Base-by-base conservation (phyloP, 2,113 vertebrate species). In the Lepus americanus region DNA sequence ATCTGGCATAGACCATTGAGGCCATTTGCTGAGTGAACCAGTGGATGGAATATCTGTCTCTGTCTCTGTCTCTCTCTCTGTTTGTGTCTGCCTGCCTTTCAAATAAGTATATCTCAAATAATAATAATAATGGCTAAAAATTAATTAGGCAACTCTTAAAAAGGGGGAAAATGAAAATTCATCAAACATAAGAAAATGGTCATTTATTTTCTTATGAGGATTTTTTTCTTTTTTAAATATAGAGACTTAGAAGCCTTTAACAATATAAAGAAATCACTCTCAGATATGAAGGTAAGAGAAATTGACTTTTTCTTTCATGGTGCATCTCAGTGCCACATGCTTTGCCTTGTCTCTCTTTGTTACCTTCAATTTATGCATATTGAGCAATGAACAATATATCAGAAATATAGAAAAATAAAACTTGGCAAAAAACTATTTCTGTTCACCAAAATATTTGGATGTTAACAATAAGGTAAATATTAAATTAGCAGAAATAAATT, bases 401-500 rank as follows among this genome's bases (percentile, higher is more conserved):
- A 92, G 72, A 84, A 79, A 70, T 81, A 73, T 10, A 78, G 31
- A 86, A 64, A 89, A 89, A 69, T 80, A 96, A 79, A 89, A 89
- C 70, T 83, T 85, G 39, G 85, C 64, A 55, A 23, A 19, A 14
- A 74, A 87, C 87, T 96, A 81, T 89, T 96, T 97, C 93, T 98
- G 94, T 95, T 96, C 80, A 89, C 92, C 95, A 92, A 98, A 97
- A 96, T 97, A 97, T 97, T 89, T 96, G 94, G 67, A 92, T 95
- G 89, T 97, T 96, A 98, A 97, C 89, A 97, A n/a, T 96, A 84
- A 92, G 95, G 94, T 96, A 96, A 98, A 97, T 97, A 98, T 97
- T 98, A 98, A 98, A 98, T 98, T 97, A 98, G 89, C 73, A 96
- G 78, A 97, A 96, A 96, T 89, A 97, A 96, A 96, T 95, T 96